phyloP scores from a whole-genome alignment of 2,113 vertebrate species.

The Pygoscelis antarcticus region DNA sequence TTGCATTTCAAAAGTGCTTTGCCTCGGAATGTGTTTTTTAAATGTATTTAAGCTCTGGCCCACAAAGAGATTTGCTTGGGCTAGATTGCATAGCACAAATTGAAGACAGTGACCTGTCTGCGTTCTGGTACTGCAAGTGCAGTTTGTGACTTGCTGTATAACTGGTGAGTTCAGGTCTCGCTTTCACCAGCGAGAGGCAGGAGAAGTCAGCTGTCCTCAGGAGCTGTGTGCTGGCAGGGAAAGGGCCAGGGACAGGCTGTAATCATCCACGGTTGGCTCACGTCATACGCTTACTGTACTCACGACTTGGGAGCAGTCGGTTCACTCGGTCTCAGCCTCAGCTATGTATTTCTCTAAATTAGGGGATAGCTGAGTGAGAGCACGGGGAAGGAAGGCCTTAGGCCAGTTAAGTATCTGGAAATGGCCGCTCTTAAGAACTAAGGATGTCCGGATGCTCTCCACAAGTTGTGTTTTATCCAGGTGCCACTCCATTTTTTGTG shows the following conservation, averaged over 20 bases:
- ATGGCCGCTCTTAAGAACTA: neutral
- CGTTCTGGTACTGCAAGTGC: conserved; percentile 29
- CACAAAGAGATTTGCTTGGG: conserved; percentile 22
- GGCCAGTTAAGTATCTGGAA: neutral
- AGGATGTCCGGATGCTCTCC: conserved; percentile 52
- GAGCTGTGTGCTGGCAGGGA: conserved; percentile 42
- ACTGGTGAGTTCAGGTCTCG: neutral
- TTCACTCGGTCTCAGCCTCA: neutral
- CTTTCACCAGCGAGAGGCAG: conserved; percentile 37
- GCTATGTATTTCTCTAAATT: neutral
- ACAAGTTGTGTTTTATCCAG: conserved; percentile 66
- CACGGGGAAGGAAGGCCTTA: neutral
- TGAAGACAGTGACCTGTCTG: conserved; percentile 25
- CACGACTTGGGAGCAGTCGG: neutral
- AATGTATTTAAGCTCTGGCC: conserved; percentile 34
- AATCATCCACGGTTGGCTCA: neutral
- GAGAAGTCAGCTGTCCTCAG: neutral
- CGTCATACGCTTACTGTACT: neutral
- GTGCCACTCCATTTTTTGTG: conserved; percentile 73
- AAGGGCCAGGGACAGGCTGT: neutral
- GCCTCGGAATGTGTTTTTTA: conserved; percentile 65
- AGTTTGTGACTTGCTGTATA: neutral
- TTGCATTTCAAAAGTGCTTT: conserved; percentile 70
- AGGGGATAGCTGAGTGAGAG: conserved; percentile 30
- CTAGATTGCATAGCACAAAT: conserved; percentile 22